Evolutionary conservation across 2,113 vertebrate species (phyloP), one percentile per base, ranked within the genome.

Genomic region (Hippocampus abdominalis): DNA sequence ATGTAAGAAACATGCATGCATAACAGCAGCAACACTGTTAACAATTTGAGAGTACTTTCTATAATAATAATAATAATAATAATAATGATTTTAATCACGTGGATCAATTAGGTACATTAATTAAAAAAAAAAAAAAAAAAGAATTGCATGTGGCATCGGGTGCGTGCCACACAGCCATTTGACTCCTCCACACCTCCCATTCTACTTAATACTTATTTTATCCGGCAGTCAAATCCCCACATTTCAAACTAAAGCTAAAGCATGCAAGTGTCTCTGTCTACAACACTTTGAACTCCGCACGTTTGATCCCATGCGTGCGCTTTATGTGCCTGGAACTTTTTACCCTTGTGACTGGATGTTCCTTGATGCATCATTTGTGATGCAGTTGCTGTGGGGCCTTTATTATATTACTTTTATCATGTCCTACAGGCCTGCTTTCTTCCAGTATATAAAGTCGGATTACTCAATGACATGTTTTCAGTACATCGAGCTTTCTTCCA

Each of bases 181-280:
- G 76, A 86, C 71, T 76, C 75, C 53, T 49, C 16, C 20, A 25
- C 29, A 32, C 23, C 16, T 20, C 15, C 53, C 11, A 60, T 60
- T 29, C 59, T 64, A 51, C 69, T 72, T 78, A 83, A 81, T 81
- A 74, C 82, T 74, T 72, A 61, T 78, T 79, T 75, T 80, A 86
- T 81, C 83, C 82, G 42, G 68, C 68, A n/a, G 68, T 69, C 70
- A 82, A 88, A 88, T 83, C 86, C 78, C 56, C 12, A 70, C 77
- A 69, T 84, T 78, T 75, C 51, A 73, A 79, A 73, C 64, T 48
- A 79, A 78, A 84, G 63, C 74, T 44, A 6, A 15, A 44, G 42
- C 42, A 53, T 32, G 75, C 40, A 32, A 69, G 70, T 69, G n/a
- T 64, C 46, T 67, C 62, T 44, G 8, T 67, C 29, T 18, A 56